Conservation (phyloP, 2,888 invertebrate genomes). For the Macaria liturata region DNA sequence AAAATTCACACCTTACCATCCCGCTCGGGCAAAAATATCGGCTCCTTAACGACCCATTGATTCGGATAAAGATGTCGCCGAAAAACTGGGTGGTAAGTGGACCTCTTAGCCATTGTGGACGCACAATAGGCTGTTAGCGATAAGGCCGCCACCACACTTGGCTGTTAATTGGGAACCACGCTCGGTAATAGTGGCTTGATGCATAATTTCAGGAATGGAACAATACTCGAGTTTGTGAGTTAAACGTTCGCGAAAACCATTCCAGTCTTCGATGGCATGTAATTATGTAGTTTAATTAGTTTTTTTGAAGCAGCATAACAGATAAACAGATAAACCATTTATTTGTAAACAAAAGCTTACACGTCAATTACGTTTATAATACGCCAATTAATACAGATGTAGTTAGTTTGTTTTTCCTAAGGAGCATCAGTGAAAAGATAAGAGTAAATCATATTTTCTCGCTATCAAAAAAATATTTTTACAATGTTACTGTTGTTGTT, state of each 20-base stretch:
- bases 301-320: no score
- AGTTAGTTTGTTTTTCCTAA: no score
- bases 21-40: slow-evolving; percentile 39
- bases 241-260: slow-evolving; percentile 25
- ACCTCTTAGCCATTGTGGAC: slow-evolving; percentile 42
- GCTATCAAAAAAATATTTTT: no score
- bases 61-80: slow-evolving; percentile 72
- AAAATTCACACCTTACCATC: slow-evolving; percentile 57
- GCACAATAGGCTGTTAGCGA: slow-evolving; percentile 62
- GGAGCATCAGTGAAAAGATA: no score
- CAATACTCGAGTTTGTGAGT: slow-evolving; percentile 29
- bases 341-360: no score
- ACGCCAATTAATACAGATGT: no score
- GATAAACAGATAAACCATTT: no score
- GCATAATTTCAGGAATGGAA: slow-evolving; percentile 30
- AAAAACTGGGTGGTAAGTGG: slow-evolving; percentile 58
- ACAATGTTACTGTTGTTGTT: no score
- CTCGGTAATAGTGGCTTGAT: slow-evolving; percentile 18
- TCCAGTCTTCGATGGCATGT: neutral
- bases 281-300: slow-evolving; percentile 6
- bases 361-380: no score
- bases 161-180: slow-evolving; percentile 28
- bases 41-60: slow-evolving; percentile 71
- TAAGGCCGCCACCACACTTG: slow-evolving; percentile 39
- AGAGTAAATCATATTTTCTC: no score